Conservation (phyloP, 2,888 invertebrate species). For the Acanthopleura granulata region DNA sequence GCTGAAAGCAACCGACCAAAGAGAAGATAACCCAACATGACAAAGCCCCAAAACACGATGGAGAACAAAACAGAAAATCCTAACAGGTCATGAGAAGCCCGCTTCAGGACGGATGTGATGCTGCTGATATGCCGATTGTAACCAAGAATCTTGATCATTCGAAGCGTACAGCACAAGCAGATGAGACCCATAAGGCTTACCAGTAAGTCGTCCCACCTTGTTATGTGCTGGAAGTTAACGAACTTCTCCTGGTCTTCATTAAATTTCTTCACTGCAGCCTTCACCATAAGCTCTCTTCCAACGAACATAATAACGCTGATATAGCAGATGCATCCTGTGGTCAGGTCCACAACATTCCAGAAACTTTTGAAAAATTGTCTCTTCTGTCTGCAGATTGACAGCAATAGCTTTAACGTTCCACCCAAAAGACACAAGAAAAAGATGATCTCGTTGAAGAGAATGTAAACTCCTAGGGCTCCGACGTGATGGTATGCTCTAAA, state of each 20-base stretch:
- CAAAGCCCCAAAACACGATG: slow-evolving; percentile 61
- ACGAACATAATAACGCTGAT: slow-evolving; percentile 44
- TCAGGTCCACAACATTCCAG: slow-evolving; percentile 50
- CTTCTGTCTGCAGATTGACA: slow-evolving; percentile 36
- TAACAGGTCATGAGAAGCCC: slow-evolving; percentile 65
- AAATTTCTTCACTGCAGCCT: slow-evolving; percentile 37
- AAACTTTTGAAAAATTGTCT: slow-evolving; percentile 39
- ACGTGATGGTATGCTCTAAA: slow-evolving; percentile 50
- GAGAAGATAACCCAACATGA: slow-evolving; percentile 60
- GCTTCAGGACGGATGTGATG: slow-evolving; percentile 67
- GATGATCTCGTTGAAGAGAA: slow-evolving; percentile 42
- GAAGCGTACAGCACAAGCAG: slow-evolving; percentile 47
- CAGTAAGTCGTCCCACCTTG: slow-evolving; percentile 66
- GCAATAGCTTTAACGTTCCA: slow-evolving; percentile 40
- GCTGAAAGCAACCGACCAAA: slow-evolving; percentile 56
- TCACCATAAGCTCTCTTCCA: slow-evolving; percentile 48
- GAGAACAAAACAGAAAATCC: slow-evolving; percentile 70
- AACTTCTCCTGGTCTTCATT: slow-evolving; percentile 43
- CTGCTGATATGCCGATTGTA: slow-evolving; percentile 71
- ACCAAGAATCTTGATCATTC: slow-evolving; percentile 64
- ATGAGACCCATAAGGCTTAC: slow-evolving; percentile 40
- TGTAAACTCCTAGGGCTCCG: slow-evolving; percentile 45
- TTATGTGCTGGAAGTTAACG: slow-evolving; percentile 67
- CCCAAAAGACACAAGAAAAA: slow-evolving; percentile 40
- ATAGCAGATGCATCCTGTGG: slow-evolving; percentile 40